These are phyloP conservation scores for Spizaetus ornatus DNA, from an alignment of 2,113 vertebrate species.

Conservation along the genomic window DNA sequence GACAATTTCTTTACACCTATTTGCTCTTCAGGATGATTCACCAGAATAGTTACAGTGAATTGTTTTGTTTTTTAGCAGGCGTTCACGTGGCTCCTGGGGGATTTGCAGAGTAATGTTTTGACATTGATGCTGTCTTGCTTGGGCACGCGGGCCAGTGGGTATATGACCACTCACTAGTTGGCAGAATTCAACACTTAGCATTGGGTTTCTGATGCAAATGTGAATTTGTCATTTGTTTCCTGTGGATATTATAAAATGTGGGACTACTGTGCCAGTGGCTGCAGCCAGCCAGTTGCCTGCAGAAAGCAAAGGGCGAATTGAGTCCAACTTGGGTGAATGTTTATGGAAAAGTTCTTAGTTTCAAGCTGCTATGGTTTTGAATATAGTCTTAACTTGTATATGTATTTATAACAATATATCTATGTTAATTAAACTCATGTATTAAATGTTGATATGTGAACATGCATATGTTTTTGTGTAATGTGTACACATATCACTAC, in stretches of 20 bases:
- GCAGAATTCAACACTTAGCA: neutral
- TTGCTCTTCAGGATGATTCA: neutral
- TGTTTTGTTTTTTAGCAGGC: constrained; percentile 15
- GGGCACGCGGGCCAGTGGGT: neutral
- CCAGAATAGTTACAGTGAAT: neutral
- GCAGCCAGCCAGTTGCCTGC: neutral
- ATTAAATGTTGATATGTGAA: neutral
- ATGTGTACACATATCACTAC: rapidly evolving
- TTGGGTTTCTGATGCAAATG: neutral
- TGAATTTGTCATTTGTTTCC: neutral
- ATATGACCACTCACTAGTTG: neutral
- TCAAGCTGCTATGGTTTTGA: neutral
- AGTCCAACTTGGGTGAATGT: neutral
- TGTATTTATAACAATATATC: neutral
- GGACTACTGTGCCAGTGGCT: neutral
- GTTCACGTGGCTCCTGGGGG: neutral
- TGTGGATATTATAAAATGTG: neutral
- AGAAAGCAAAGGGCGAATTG: neutral
- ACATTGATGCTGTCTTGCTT: constrained; percentile 11
- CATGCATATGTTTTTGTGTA: neutral
- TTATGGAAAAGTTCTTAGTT: neutral
- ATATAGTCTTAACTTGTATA: neutral
- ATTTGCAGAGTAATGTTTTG: constrained; percentile 28
- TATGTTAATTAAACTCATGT: neutral
- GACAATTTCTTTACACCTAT: neutral